Percentiles rank a stretch among this genome's conserved stretches.
Conservation (phyloP, 2,797 vertebrate genomes). For the Ptychobarbus kaznakovi region DNA sequence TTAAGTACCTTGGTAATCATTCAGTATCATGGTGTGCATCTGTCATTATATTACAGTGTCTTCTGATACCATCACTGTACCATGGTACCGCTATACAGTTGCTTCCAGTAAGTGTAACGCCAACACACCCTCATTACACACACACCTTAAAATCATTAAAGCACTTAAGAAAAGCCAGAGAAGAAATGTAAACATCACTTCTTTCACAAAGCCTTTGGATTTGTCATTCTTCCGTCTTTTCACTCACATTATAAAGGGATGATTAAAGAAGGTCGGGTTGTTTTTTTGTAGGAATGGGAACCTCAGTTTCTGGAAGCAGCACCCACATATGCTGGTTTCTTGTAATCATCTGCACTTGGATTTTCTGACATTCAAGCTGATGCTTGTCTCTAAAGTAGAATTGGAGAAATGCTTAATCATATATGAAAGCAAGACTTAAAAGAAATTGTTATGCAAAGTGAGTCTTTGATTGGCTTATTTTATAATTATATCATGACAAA, state of each 20-base stretch:
- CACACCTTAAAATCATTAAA: conserved; percentile 51
- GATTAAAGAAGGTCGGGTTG: not conserved
- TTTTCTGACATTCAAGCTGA: conserved; percentile 32
- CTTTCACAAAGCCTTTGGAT: conserved; percentile 38
- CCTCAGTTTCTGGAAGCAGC: conserved; percentile 3
- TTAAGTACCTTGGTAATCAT: not conserved
- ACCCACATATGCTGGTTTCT: conserved; percentile 39
- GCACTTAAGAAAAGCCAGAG: conserved; percentile 44
- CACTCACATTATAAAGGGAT: conserved; percentile 5
- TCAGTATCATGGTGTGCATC: not conserved
- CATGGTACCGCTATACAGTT: not conserved
- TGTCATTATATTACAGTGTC: not conserved
- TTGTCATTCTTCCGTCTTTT: conserved; percentile 44
- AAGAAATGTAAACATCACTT: conserved; percentile 53
- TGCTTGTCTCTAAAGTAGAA: conserved; percentile 11
- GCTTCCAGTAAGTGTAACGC: conserved; percentile 19
- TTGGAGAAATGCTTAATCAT: conserved; percentile 12
- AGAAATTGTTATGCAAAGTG: not conserved
- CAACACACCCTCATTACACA: conserved; percentile 33
- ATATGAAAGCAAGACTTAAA: not conserved
- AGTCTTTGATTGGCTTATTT: not conserved
- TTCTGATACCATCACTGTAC: conserved; percentile 13
- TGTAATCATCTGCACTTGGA: conserved; percentile 30
- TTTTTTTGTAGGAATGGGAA: conserved; percentile 6
- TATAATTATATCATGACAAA: not conserved